Base-by-base conservation (phyloP, 2,888 invertebrate genomes). In the Spodoptera littoralis region DNA sequence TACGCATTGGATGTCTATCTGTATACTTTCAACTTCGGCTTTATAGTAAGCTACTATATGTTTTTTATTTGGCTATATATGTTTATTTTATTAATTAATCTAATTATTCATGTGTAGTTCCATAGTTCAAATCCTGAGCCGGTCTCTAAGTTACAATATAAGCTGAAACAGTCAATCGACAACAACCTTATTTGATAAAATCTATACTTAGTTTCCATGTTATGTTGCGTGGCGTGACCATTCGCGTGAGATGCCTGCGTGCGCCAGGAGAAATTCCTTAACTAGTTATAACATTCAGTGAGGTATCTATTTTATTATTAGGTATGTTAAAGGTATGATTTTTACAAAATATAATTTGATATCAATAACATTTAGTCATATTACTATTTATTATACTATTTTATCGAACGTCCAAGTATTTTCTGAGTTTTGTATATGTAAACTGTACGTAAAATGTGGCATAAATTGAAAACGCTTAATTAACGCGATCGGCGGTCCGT, bases 401-500 rank as follows among this genome's bases (percentile, higher is more conserved):
- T 36, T 9, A 36, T 36, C 36, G 9, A 36, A 36, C 36, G 36
- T 9, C 6, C 2, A 27, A 27, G 27, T 27, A 27, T 36, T 36
- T 36, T 36, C 36, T 36, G 36, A 8, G 4, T 54, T 60, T 53
- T 54, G 51, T 47, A 64, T 61, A 36, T 22, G 53, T 58, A 61
- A 61, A 45, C 60, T 53, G 50, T 62, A 66, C 45, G 67, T 65
- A 67, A 70, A 73, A 68, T 60, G 59, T 70, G 52, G 57, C 69
- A 66, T 70, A 73, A 72, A 76, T 79, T 74, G 73, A 76, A 82
- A 85, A 84, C 74, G 84, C 83, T 88, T 92, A 92, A 93, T 92
- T 91, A 93, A 88, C 86, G 81, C 70, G 87, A 79, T 81, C 88
- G 84, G 81, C 86, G 89, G 87, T 85, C 89, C 89, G 90, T 90